Evolutionary conservation across 2,797 vertebrate species (phyloP).

Genomic region (Ispidina lecontei): DNA sequence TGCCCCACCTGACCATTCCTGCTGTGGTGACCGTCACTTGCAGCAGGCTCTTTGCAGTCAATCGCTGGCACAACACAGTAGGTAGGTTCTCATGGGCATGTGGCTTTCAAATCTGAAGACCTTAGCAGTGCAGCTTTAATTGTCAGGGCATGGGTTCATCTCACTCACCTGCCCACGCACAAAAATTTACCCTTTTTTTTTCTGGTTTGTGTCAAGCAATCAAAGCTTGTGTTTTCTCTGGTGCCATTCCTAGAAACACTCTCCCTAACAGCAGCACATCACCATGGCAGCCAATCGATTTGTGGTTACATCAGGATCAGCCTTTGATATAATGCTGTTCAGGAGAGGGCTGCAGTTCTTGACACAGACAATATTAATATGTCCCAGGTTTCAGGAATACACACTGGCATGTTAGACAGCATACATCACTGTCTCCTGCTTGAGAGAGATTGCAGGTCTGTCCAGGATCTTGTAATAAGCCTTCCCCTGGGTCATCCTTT

Average conservation of each 20-base stretch:
- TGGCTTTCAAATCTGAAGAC: neutral
- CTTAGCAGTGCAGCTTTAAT: neutral
- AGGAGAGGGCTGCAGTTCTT: neutral
- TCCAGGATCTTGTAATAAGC: neutral
- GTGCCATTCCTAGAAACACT: constrained; percentile 22
- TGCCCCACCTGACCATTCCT: constrained; percentile 92
- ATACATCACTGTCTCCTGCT: neutral
- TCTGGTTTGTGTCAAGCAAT: constrained; percentile 24
- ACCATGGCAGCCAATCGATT: constrained; percentile 40
- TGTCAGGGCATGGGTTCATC: neutral
- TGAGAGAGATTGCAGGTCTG: neutral
- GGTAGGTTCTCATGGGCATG: constrained; percentile 78
- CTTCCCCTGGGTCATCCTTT: neutral
- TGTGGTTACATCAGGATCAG: constrained; percentile 6
- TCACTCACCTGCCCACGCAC: neutral
- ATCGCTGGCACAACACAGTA: constrained; percentile 97
- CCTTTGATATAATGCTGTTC: constrained; percentile 10
- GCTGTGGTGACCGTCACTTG: constrained; percentile 96
- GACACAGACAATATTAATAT: neutral
- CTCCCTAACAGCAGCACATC: constrained; percentile 9
- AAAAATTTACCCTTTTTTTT: neutral
- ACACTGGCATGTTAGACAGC: neutral
- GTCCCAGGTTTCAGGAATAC: neutral
- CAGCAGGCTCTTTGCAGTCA: constrained; percentile 94
- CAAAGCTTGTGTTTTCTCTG: constrained; percentile 32